Conservation (phyloP, 1,140 invertebrate species). For the Caenorhabditis inopinata region DNA sequence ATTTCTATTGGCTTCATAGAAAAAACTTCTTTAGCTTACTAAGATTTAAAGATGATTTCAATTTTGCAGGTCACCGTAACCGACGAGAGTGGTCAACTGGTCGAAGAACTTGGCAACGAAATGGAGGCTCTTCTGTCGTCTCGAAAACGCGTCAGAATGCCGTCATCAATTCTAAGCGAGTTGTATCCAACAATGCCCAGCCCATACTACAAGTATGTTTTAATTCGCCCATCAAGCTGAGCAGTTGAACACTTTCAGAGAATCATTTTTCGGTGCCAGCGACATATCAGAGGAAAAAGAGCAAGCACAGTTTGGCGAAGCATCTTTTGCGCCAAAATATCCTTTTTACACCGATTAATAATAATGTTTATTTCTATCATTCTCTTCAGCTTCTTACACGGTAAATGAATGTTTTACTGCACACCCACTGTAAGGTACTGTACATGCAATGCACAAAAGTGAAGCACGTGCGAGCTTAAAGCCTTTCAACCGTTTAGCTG, state of each 20-base stretch:
- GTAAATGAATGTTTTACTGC: no score
- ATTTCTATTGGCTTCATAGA: no score
- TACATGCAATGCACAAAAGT: no score
- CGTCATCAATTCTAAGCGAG: constrained; percentile 62
- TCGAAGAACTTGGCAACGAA: constrained; percentile 48
- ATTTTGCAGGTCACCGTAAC: constrained; percentile 61
- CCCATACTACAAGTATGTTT: constrained; percentile 61
- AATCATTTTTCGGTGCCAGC: constrained; percentile 62
- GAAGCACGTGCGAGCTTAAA: no score
- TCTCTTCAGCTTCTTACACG: no score
- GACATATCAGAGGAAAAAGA: constrained; percentile 65
- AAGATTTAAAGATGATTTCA: no score
- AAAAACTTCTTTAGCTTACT: no score
- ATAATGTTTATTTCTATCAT: neutral
- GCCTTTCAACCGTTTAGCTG: no score
- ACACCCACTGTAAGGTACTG: no score
- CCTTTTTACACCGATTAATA: constrained; percentile 58
- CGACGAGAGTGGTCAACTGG: constrained; percentile 55
- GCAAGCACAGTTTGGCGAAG: constrained; percentile 56
- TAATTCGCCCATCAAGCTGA: no score
- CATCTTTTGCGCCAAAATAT: constrained; percentile 63
- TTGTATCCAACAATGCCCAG: constrained; percentile 61
- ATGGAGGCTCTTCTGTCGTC: constrained; percentile 48
- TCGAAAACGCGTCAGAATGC: constrained; percentile 64
- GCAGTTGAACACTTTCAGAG: constrained; percentile 53